Conservation (phyloP, 2,113 vertebrate species). For the Cyprinodon tularosa region DNA sequence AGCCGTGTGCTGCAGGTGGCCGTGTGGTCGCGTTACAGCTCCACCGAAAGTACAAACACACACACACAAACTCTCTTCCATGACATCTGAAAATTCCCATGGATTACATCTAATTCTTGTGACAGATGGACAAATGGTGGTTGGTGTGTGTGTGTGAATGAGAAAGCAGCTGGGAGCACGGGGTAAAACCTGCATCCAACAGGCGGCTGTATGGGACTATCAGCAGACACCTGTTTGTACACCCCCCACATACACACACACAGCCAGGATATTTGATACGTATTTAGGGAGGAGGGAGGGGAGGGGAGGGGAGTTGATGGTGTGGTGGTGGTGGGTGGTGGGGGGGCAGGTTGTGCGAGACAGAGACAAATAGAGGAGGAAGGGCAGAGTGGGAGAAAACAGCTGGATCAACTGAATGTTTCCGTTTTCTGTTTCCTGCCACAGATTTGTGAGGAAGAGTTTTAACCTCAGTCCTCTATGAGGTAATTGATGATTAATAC, state of each 20-base stretch:
- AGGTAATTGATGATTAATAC: slow-evolving; percentile 4
- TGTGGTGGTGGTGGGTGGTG: not conserved
- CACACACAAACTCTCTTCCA: slow-evolving; percentile 41
- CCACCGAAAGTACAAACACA: slow-evolving; percentile 49
- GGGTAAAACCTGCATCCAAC: slow-evolving; percentile 75
- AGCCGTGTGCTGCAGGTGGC: slow-evolving; percentile 77
- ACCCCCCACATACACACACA: not conserved
- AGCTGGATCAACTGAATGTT: slow-evolving; percentile 71
- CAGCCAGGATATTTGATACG: slow-evolving; percentile 55
- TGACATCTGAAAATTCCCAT: slow-evolving; percentile 77
- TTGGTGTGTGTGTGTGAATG: slow-evolving; percentile 18
- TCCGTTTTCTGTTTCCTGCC: slow-evolving; percentile 68
- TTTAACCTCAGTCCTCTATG: slow-evolving; percentile 9
- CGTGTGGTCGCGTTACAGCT: slow-evolving; percentile 71
- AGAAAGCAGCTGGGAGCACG: slow-evolving; percentile 58
- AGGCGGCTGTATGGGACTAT: slow-evolving; percentile 60
- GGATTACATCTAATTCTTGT: slow-evolving; percentile 76
- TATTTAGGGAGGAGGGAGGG: not conserved
- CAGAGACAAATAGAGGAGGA: slow-evolving; percentile 49
- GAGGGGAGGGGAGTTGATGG: not conserved
- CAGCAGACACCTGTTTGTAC: slow-evolving; percentile 76
- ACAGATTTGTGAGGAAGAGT: slow-evolving; percentile 29
- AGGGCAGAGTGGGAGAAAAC: slow-evolving; percentile 59
- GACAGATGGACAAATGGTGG: slow-evolving; percentile 77
- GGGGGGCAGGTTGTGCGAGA: slow-evolving; percentile 8